These are phyloP conservation scores for Dunckerocampus dactyliophorus DNA, from an alignment of 2,113 vertebrate genomes.

Conservation along the genomic window DNA sequence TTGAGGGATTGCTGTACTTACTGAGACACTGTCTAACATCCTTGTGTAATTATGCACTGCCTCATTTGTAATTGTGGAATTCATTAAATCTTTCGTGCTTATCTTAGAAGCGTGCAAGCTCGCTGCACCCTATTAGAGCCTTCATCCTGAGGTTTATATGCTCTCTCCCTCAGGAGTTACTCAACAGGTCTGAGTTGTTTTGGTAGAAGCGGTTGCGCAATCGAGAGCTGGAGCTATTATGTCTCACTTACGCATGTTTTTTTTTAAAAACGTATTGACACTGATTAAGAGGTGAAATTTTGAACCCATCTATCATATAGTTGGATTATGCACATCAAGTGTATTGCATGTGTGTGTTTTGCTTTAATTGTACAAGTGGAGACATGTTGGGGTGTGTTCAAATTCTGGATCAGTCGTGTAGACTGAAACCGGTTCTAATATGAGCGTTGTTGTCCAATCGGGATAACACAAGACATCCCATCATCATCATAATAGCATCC, in stretches of 20 bases:
- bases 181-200: constrained; percentile 61
- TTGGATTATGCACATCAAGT: neutral
- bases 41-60: constrained; percentile 2
- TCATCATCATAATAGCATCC: no score
- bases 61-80: constrained; percentile 5
- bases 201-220: constrained; percentile 55
- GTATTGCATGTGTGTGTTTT: neutral
- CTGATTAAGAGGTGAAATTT: neutral
- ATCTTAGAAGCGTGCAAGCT: constrained; percentile 10
- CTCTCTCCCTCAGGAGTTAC: constrained; percentile 34
- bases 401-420: neutral
- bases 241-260: constrained; percentile 3
- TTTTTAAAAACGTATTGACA: neutral
- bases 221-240: constrained; percentile 27
- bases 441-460: no score
- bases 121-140: constrained; percentile 15
- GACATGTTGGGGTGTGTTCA: neutral
- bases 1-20: no score
- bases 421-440: no score
- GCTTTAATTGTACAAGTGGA: no score
- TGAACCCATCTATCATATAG: neutral
- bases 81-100: neutral
- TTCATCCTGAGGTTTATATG: constrained; percentile 15
- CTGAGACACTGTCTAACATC: no score
- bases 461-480: no score